These are phyloP conservation scores for Phodopus roborovskii DNA, from an alignment of 2,113 vertebrate genomes.

Conservation along the genomic window DNA sequence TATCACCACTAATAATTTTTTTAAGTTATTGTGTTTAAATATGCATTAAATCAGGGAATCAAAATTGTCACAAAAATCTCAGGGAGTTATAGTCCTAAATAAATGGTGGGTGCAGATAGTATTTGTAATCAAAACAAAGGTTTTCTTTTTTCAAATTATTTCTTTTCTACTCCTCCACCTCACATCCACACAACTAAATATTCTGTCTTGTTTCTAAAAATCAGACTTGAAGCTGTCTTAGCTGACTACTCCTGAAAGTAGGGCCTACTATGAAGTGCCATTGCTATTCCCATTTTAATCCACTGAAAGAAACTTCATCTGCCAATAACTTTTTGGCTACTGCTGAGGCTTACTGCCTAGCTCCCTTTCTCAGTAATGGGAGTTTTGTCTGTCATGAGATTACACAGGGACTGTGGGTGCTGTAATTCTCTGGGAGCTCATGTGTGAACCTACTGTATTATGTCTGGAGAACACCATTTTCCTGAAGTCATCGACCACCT, in stretches of 20 bases:
- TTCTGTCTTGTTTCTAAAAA: neutral
- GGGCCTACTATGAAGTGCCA: too few species aligned
- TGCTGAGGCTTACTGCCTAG: neutral
- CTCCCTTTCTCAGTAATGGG: neutral
- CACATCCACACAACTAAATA: neutral
- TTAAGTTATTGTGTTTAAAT: neutral
- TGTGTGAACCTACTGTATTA: neutral
- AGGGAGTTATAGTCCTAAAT: conserved; percentile 10
- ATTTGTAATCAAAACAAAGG: neutral
- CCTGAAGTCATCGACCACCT: neutral
- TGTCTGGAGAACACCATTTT: neutral
- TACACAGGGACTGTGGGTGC: neutral
- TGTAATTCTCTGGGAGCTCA: neutral
- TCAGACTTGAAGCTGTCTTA: neutral
- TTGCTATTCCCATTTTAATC: neutral
- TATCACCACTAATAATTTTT: neutral
- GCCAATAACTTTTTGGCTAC: neutral
- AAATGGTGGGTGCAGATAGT: neutral
- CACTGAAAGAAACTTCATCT: neutral
- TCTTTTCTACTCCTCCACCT: neutral
- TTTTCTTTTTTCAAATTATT: neutral
- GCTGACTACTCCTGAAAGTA: too few species aligned
- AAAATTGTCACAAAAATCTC: neutral
- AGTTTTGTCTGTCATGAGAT: neutral
- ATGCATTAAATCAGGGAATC: neutral